Base-by-base conservation (phyloP, 2,797 vertebrate species). In the Bovichtus diacanthus region DNA sequence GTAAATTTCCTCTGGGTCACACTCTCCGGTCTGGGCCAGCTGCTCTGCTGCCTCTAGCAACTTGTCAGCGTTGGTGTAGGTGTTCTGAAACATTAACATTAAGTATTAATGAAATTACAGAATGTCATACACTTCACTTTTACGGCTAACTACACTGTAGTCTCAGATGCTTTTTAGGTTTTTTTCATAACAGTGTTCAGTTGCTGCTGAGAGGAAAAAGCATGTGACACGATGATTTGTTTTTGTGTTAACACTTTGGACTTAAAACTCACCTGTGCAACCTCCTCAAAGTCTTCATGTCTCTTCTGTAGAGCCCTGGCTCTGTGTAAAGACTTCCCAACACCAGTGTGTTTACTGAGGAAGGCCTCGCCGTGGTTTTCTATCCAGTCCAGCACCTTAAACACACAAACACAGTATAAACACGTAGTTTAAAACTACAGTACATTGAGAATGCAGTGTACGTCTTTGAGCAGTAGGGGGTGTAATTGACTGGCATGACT, bases 281-380 rank as follows among this genome's bases (percentile, higher is more conserved):
- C 98, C 81, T 99, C 98, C 88, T 99, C 98, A 53, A 99, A 99
- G 88, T 99, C 98, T 82, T 99, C 97, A 7, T 99, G 98, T 7
- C 98, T 96, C 79, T 99, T 99, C 92, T 99, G 98, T 74, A 99
- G 87, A 27, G 98, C 98, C 75, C 98, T 95, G 69, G 98, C 98
- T 78, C 98, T 95, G 90, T 99, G 98, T 49, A 99, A 93, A 21
- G 98, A 99, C 76, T 99, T 99, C 38, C 98, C 98, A 67, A 99
- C 97, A 1, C 98, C 98, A 0, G 97, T 99, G 74, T 99, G 98
- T 80, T 99, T 99, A 87, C 98, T 99, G 74, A 99, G 96, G 74
- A 99, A 99, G 44, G 98, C 98, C 93, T 99, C 98, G 27, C 98
- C 98, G 0, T 99, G 98, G 90, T 99, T 99, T 93, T 99, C 97